Percentiles rank a stretch among this genome's conserved stretches.
Evolutionary conservation across 92 coral and sea anemone genomes (phyloP).

Genomic region (Parazoanthus swiftii): DNA sequence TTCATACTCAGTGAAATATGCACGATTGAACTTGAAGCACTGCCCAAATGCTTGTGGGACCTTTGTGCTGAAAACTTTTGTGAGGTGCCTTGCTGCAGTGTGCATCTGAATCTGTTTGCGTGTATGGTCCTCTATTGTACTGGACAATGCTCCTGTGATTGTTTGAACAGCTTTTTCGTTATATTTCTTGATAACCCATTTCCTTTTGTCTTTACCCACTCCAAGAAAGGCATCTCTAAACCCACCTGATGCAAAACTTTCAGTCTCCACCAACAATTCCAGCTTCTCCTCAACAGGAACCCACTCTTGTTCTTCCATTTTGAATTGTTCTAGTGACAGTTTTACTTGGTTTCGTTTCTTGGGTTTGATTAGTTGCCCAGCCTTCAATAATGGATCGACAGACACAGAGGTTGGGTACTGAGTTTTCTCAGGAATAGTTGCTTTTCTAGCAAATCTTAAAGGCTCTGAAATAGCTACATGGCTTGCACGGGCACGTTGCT

Average conservation of each 20-base stretch:
- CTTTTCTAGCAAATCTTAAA: not conserved
- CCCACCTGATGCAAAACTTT: conserved; percentile 52
- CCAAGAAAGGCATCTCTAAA: conserved; percentile 49
- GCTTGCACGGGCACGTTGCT: not conserved
- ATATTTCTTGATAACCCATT: conserved; percentile 56
- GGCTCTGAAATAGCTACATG: not conserved
- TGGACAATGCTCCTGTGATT: conserved; percentile 17
- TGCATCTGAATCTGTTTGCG: conserved; percentile 57
- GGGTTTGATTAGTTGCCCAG: conserved; percentile 53
- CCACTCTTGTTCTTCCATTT: conserved; percentile 48
- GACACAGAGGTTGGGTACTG: conserved; percentile 55
- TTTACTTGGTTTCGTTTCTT: conserved; percentile 35
- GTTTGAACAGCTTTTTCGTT: conserved; percentile 34
- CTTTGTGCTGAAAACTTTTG: conserved; percentile 39
- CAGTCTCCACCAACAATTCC: conserved; percentile 47
- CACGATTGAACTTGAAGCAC: conserved; percentile 48
- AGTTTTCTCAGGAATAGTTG: conserved; percentile 21
- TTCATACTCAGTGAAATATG: conserved; percentile 37
- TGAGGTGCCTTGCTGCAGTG: conserved; percentile 51
- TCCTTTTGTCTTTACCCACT: conserved; percentile 33
- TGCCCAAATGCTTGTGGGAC: conserved; percentile 49
- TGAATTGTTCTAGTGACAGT: conserved; percentile 41
- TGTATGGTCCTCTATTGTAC: conserved; percentile 42
- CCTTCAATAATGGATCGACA: conserved; percentile 50
- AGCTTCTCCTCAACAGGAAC: conserved; percentile 17